Base-by-base conservation (phyloP, 1,140 invertebrate genomes). In the Acromyrmex heyeri region DNA sequence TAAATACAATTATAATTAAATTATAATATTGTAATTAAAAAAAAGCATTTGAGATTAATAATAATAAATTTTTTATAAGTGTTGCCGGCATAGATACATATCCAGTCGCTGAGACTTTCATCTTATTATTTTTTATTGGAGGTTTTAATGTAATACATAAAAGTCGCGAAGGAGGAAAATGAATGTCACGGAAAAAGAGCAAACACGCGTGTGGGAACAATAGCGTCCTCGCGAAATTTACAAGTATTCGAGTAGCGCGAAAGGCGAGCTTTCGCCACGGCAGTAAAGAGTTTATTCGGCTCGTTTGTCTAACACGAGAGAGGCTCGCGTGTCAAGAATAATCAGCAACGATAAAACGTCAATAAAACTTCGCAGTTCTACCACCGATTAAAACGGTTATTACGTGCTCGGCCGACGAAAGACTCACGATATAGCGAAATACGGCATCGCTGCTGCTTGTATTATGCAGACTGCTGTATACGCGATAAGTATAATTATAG, bases 331-430 rank as follows among this genome's bases (percentile, higher is more conserved):
- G 78, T 81, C 65, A 30, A 27, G 65, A 81, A 81, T 81, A 81
- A 81, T 81, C 78, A 81, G 53, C 65, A 50, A 50, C 78, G 65
- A 81, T 81, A 81, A 81, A 81, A 81, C 64, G 78, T 81, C 78
- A 70, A 72, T 81, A 64, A 81, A 57, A 81, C 48, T 30, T 72
- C 16, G 65, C 65, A 30, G 65, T 34, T 81, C 53, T 44, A 72
- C 50, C 65, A 65, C 5, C 53, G 65, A 81, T 81, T 81, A 81
- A 81, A 81, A 81, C 78, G 78, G 78, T 81, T 81, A 59, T 81
- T 81, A 81, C 50, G 48, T 14, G 44, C 65, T 1, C 57, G 34
- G 38, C 38, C 21, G 2, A 16, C 16, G 75, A 48, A n/a, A 30
- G 21, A 57, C n/a, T 18, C 14, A 18, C 12, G 16, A 16, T 69